Evolutionary conservation across 2,888 invertebrate genomes (phyloP).

Genomic region (Arge pagana): DNA sequence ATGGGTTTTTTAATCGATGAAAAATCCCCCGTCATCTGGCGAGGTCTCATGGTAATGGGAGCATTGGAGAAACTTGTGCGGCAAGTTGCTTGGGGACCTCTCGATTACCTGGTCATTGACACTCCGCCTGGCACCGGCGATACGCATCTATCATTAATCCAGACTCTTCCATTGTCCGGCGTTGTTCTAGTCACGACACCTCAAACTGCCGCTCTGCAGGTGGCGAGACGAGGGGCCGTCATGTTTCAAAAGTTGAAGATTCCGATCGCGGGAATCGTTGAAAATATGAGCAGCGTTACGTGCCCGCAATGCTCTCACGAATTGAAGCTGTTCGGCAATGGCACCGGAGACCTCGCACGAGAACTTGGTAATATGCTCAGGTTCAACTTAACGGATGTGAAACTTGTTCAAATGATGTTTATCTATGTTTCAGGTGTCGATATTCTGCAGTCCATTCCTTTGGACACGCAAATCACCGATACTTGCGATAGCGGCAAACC

Average conservation of each 20-base stretch:
- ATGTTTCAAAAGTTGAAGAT: slow-evolving; percentile 87
- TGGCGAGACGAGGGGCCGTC: slow-evolving; percentile 81
- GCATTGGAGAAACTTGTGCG: slow-evolving; percentile 84
- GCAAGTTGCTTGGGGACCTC: slow-evolving; percentile 85
- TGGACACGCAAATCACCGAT: slow-evolving; percentile 71
- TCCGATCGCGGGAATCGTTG: slow-evolving; percentile 84
- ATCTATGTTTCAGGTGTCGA: slow-evolving; percentile 57
- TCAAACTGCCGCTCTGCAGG: slow-evolving; percentile 84
- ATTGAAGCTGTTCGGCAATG: slow-evolving; percentile 75
- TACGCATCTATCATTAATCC: slow-evolving; percentile 87
- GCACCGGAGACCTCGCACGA: slow-evolving; percentile 65
- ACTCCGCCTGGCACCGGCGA: slow-evolving; percentile 98
- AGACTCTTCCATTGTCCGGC: slow-evolving; percentile 85
- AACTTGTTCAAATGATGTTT: neutral
- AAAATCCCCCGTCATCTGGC: slow-evolving; percentile 88
- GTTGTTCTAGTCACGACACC: slow-evolving; percentile 92
- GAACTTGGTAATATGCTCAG: slow-evolving; percentile 62
- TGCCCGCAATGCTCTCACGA: slow-evolving; percentile 79
- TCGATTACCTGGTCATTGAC: slow-evolving; percentile 89
- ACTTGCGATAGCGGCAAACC: slow-evolving; percentile 77
- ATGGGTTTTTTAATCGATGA: slow-evolving; percentile 92
- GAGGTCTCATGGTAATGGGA: slow-evolving; percentile 96
- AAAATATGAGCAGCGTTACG: slow-evolving; percentile 84
- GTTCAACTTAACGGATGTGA: slow-evolving; percentile 4
- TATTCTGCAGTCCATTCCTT: slow-evolving; percentile 74